Evolutionary conservation across 2,888 invertebrate species (phyloP), one percentile per base, ranked within the genome.

Genomic region (Megamerina dolium): DNA sequence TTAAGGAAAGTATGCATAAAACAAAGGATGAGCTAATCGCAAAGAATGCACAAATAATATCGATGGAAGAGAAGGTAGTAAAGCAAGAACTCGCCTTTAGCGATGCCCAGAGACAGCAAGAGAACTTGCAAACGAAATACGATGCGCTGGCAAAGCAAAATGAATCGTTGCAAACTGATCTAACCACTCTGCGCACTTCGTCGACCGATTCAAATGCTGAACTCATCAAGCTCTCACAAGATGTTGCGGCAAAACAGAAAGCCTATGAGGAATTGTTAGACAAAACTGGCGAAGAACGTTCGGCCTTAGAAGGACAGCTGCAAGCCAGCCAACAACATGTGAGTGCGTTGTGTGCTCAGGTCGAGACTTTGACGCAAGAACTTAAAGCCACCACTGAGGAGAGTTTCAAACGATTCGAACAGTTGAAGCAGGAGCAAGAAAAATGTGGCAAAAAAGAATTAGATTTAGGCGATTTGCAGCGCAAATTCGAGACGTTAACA

Each of bases 141-240:
- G 68, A 69, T 4, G 78, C 80, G 50, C 58, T 81, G 41, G 69
- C 73, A 47, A 74, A 73, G 34, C 73, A 78, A 47, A 81, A 81
- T 59, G 75, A 74, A 13, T 75, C 77, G 41, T 67, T 78, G 16
- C 80, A 82, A 66, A 60, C 73, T 5, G 79, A 82, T 59, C 75
- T 83, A 48, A 68, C 76, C 39, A 75, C 74, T 57, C 61, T 82
- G 29, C 78, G 78, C 37, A 78, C 75, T 33, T 76, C 78, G 49
- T 74, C 79, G 1, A 76, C 75, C 13, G 76, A 81, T 60, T 80
- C 81, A 1, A 77, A 76, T 54, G 76, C 75, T 45, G 77, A 81
- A 55, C 73, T 80, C 37, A 68, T 73, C 43, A 74, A 76, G 52
- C 63, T 81, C 26, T 75, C 76, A 4, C 75, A 77, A 50, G 75